phyloP scores from a whole-genome alignment of 2,888 invertebrate species.

The Agrochola lychnidis region DNA sequence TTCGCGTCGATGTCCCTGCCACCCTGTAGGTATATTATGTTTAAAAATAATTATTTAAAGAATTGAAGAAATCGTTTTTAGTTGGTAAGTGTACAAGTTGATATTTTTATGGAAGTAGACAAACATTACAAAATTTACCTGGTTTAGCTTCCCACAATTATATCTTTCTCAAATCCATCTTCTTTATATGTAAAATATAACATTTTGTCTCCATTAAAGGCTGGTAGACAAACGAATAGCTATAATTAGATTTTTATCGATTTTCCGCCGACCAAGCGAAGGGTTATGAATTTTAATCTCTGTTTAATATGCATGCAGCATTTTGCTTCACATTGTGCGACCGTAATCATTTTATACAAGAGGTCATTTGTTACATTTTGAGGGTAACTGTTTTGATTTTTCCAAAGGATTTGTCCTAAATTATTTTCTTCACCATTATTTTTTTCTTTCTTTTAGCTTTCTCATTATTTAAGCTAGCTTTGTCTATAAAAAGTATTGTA shows the following conservation, averaged over 20 bases:
- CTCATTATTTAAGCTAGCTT: not conserved
- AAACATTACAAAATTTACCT: not conserved
- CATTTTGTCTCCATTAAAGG: not conserved
- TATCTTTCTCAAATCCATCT: not conserved
- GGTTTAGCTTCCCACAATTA: not conserved
- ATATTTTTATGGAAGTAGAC: not conserved
- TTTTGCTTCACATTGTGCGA: conserved; percentile 41
- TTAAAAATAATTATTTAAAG: not conserved
- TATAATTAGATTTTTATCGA: conserved; percentile 45
- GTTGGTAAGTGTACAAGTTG: not conserved
- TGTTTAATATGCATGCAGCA: conserved; percentile 47
- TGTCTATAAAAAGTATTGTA: not conserved
- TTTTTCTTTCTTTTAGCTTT: not conserved
- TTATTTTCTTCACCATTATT: not conserved
- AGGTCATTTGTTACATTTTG: conserved; percentile 14
- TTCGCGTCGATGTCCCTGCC: too few relatives aligned
- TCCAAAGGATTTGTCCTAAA: too few relatives aligned
- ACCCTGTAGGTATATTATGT: too few relatives aligned
- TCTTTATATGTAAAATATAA: not conserved
- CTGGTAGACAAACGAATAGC: conserved; percentile 8
- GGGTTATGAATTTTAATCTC: conserved; percentile 50
- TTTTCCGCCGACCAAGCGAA: conserved; percentile 11
- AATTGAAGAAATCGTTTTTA: not conserved
- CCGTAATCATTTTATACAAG: conserved; percentile 25
- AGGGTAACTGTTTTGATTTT: not conserved